phyloP scores from a whole-genome alignment of 2,113 vertebrate species.

The Sula dactylatra region DNA sequence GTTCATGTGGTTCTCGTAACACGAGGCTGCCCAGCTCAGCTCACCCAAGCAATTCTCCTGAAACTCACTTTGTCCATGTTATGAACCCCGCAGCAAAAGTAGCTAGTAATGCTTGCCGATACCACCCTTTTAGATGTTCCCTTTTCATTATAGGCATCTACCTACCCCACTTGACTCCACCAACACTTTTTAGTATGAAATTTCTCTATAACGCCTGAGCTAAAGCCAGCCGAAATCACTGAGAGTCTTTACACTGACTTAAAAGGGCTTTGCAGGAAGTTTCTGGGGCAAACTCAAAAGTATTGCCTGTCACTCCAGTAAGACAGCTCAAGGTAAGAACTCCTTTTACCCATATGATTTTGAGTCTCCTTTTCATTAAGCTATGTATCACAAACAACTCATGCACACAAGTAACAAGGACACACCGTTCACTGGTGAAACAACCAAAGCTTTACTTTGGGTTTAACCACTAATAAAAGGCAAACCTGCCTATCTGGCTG shows the following conservation, averaged over 20 bases:
- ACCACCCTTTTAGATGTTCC: background rate
- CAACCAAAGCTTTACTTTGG: background rate
- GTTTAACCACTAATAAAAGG: background rate
- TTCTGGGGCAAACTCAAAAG: background rate
- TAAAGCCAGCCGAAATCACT: background rate
- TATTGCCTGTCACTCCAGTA: background rate
- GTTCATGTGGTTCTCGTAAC: background rate
- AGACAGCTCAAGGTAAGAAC: background rate
- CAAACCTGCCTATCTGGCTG: background rate
- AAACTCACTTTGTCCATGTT: background rate
- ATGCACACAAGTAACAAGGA: background rate
- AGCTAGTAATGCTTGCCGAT: background rate
- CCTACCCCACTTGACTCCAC: background rate
- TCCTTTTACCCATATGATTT: background rate
- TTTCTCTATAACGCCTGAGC: background rate
- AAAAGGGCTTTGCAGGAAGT: background rate
- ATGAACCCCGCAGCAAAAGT: background rate
- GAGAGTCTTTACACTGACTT: background rate
- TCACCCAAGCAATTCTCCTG: background rate
- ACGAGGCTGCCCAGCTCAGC: background rate
- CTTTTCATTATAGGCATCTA: background rate
- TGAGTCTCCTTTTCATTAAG: background rate
- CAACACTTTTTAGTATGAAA: background rate
- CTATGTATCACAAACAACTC: background rate
- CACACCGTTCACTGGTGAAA: background rate